phyloP scores from a whole-genome alignment of 2,888 invertebrate genomes.

The Hemaris fuciformis region DNA sequence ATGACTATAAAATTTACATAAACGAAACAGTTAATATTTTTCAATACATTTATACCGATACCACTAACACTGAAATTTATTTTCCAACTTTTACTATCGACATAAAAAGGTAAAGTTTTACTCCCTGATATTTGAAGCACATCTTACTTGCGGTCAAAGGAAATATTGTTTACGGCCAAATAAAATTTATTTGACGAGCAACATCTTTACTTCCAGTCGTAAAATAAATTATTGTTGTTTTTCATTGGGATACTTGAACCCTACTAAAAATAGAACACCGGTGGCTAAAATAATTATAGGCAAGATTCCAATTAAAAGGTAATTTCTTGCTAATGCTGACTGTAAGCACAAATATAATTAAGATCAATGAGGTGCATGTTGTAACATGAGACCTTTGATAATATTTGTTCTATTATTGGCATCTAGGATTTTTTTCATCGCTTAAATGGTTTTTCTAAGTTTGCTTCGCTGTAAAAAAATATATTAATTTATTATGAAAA shows the following conservation, averaged over 20 bases:
- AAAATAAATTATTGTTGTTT: constrained; percentile 2
- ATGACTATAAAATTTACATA: too few relatives aligned
- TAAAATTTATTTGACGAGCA: constrained; percentile 6
- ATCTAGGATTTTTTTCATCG: too few relatives aligned
- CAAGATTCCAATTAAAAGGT: background rate
- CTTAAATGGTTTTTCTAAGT: too few relatives aligned
- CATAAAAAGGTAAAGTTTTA: background rate
- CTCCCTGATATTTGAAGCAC: background rate
- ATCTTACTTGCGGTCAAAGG: constrained; percentile 6
- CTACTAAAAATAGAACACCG: constrained; percentile 5
- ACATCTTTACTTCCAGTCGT: background rate
- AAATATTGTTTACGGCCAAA: constrained; percentile 4
- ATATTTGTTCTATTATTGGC: too few relatives aligned
- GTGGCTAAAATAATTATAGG: background rate
- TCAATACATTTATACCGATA: background rate
- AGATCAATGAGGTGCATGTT: too few relatives aligned
- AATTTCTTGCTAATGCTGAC: background rate
- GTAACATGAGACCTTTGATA: too few relatives aligned
- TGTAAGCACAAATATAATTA: too few relatives aligned
- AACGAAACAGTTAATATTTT: too few relatives aligned
- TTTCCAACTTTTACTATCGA: background rate
- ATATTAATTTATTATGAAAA: too few relatives aligned
- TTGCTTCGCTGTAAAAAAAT: too few relatives aligned
- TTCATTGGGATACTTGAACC: background rate
- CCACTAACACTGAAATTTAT: too few relatives aligned